Base-by-base conservation (phyloP, 2,888 invertebrate species). In the Cynaeus angustus region DNA sequence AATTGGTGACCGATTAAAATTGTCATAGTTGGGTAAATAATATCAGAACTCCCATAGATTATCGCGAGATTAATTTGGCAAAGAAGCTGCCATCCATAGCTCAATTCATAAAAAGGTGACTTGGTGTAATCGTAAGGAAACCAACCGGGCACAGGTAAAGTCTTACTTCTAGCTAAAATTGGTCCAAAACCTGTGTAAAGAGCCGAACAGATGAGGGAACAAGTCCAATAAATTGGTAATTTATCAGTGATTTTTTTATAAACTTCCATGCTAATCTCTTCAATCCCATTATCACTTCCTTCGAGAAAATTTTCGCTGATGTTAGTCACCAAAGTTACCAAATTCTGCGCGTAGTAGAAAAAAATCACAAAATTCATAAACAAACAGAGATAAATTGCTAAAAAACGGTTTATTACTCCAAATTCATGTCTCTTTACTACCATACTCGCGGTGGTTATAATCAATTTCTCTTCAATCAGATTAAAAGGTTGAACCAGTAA, bases 61-160 rank as follows among this genome's bases (percentile, higher is more conserved):
- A 33, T 28, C 1, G 28, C 59, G 3, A 59, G 6, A 30, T 21
- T 46, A 7, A 61, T 37, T 7, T 16, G 14, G n/a, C 14, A 30
- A 5, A 61, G 5, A 30, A 48, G 6, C 33, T 61, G 48, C 48
- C 61, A 37, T 3, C 41, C 12, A 13, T 55, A 65, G 10, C 21
- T 65, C 8, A 65, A 21, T 55, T 46, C 21, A 37, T 33, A 64
- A 21, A 2, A 3, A 28, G 66, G 66, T 6, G 55, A 56, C 58
- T 16, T 55, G 33, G 50, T 38, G 21, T 46, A 61, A 26, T 66
- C 62, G 13, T 33, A 56, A 8, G 69, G 66, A 38, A 56, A 55
- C 41, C 45, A 66, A 16, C 41, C 66, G 10, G 13, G 12, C 9
- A 66, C 9, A n/a, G 66, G 53, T 8, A 66, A 14, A 10, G 3